Percentiles rank a stretch among this genome's conserved stretches.
These are phyloP conservation scores for Scomber scombrus DNA, from an alignment of 2,113 vertebrate species.

Conservation along the genomic window DNA sequence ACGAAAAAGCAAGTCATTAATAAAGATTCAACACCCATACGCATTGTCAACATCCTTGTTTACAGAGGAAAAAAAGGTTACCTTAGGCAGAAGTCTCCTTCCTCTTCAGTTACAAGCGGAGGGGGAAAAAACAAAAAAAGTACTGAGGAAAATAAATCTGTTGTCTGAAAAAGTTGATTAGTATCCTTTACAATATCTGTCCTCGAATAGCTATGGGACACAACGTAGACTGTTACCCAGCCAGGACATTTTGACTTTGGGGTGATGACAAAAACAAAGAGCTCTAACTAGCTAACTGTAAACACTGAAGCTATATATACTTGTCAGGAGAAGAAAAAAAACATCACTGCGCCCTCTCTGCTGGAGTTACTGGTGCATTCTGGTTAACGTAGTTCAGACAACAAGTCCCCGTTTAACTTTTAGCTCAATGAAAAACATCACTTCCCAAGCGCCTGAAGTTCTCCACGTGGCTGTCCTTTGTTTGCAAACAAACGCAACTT, in stretches of 20 bases:
- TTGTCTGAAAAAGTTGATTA: constrained; percentile 17
- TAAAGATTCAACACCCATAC: background rate
- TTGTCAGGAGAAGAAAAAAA: constrained; percentile 52
- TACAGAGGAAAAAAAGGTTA: constrained; percentile 30
- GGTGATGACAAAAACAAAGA: constrained; percentile 71
- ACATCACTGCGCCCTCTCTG: constrained; percentile 48
- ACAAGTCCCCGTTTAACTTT: rapidly evolving
- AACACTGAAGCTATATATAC: constrained; percentile 77
- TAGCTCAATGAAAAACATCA: constrained; percentile 48
- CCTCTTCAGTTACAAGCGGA: constrained; percentile 33
- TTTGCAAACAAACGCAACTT: constrained; percentile 86
- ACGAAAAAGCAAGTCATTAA: background rate
- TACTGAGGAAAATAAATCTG: constrained; percentile 15
- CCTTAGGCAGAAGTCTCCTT: constrained; percentile 62
- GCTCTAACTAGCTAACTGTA: constrained; percentile 69
- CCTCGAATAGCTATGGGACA: constrained; percentile 24
- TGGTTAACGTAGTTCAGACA: constrained; percentile 73
- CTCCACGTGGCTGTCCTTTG: constrained; percentile 85
- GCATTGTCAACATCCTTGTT: background rate
- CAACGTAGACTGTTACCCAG: background rate
- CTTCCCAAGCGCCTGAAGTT: constrained; percentile 56
- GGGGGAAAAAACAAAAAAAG: constrained; percentile 7
- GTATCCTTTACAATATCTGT: constrained; percentile 1
- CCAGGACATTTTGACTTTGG: constrained; percentile 60
- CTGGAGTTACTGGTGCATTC: constrained; percentile 25